Conservation (phyloP, 2,797 vertebrate genomes). For the Lagocephalus sceleratus region DNA sequence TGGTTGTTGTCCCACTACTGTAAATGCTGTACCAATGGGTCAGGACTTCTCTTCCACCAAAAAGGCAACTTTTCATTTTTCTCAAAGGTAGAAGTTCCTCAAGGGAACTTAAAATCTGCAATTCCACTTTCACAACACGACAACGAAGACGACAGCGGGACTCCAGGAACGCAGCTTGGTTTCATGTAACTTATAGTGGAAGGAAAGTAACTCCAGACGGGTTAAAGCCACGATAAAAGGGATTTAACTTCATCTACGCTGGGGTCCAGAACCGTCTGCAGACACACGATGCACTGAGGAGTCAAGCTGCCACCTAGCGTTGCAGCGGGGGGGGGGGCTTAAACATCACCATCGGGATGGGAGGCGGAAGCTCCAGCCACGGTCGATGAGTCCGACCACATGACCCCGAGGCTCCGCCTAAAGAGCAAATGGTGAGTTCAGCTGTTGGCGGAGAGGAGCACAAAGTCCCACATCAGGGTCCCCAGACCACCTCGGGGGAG, state of each 20-base stretch:
- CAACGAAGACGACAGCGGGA: background rate
- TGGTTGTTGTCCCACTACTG: slow-evolving; percentile 28
- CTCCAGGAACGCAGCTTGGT: background rate
- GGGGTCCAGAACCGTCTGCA: slow-evolving; percentile 35
- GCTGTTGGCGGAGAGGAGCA: too few relatives aligned
- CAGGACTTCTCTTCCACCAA: slow-evolving; percentile 25
- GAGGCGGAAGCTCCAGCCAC: too few relatives aligned
- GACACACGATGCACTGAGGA: background rate
- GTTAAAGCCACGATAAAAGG: too few relatives aligned
- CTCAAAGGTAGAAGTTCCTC: background rate
- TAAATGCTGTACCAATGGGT: slow-evolving; percentile 30
- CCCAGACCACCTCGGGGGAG: too few relatives aligned
- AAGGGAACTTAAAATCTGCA: background rate
- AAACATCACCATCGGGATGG: background rate
- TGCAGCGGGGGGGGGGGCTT: background rate
- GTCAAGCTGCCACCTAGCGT: slow-evolving; percentile 56
- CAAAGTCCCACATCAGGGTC: too few relatives aligned
- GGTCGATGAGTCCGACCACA: background rate
- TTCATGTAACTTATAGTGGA: background rate
- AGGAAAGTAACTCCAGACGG: too few relatives aligned
- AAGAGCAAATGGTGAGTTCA: too few relatives aligned
- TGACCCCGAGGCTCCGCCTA: too few relatives aligned
- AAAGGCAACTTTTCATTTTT: background rate
- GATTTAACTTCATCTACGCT: background rate
- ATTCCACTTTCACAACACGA: background rate